Evolutionary conservation across 2,113 vertebrate species (phyloP), one percentile per base, ranked within the genome.

Genomic region (Panurus biarmicus): DNA sequence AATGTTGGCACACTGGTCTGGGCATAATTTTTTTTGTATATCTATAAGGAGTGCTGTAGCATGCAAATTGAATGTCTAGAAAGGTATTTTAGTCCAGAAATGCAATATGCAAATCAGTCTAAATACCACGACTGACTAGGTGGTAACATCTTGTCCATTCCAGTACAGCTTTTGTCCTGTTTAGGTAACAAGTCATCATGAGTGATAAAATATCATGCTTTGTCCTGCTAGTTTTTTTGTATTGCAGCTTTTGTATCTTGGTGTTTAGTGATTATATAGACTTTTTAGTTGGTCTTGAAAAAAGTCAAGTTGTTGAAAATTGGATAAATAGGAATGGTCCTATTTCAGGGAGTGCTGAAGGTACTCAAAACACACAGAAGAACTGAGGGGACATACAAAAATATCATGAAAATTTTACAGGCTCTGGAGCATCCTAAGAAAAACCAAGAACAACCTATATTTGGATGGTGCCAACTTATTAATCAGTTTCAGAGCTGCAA

Each of bases 321-420:
- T 6, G n/a, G 90, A 89, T 76, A 69, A 51, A 60, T 26, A 53
- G 51, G 11, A 73, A 53, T 48, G 42, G 14, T 40, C 20, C 21
- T 47, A 1, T 75, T 84, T 74, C 33, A 29, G 23, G 23, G 23
- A 5, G 9, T 89, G 25, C 53, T 81, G 29, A 86, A 71, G 29
- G 65, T 72, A 53, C 20, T 72, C 9, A 38, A 85, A 93, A 25
- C 48, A 47, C n/a, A 19, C 10, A 45, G 7, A 67, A 84, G 6
- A 60, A 4, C 7, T 35, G 6, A 14, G 26, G 18, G 3, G 14
- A 17, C 19, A 45, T 25, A 33, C 0, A 1, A 38, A 87, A 69
- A 66, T 72, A 65, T 7, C 10, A 16, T 28, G 35, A 77, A 17
- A 83, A 51, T 93, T 90, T 89, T 38, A 13, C 36, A 42, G 40